Evolutionary conservation across 1,140 invertebrate species (phyloP).

Genomic region (Riptortus pedestris): DNA sequence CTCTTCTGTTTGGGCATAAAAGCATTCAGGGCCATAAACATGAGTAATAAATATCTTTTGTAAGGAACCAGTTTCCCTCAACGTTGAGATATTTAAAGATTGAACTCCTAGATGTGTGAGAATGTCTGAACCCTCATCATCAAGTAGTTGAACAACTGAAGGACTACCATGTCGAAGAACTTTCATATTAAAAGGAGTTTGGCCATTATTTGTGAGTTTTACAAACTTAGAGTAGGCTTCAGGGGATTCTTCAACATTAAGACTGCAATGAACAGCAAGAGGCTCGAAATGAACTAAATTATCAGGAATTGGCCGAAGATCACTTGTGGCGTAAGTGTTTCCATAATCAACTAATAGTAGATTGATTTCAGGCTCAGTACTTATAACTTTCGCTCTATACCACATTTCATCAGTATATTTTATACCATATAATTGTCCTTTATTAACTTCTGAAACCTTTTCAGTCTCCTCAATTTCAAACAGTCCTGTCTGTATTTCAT

Average conservation of each 20-base stretch:
- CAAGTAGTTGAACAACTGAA: constrained; percentile 4
- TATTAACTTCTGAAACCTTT: not conserved
- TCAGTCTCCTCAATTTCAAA: constrained; percentile 10
- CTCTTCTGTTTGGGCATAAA: not conserved
- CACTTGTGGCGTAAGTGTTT: constrained; percentile 37
- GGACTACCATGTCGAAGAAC: not conserved
- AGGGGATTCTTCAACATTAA: not conserved
- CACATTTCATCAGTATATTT: constrained; percentile 50
- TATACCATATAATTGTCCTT: constrained; percentile 48
- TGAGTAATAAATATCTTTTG: not conserved
- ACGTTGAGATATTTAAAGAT: too few relatives aligned
- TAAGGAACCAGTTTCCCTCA: too few relatives aligned
- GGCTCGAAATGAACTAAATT: not conserved
- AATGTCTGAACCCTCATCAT: not conserved
- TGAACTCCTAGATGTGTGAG: too few relatives aligned
- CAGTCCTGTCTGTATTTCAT: not conserved
- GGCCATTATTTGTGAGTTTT: not conserved
- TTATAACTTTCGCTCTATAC: constrained; percentile 54
- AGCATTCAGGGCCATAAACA: not conserved
- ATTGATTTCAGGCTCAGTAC: constrained; percentile 42
- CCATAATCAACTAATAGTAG: constrained; percentile 51
- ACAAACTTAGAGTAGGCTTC: constrained; percentile 4
- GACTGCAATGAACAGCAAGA: constrained; percentile 4
- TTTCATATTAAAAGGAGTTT: constrained; percentile 4
- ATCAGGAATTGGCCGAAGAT: constrained; percentile 30